A percentile compares a stretch with the other conserved stretches of the same genome.
Evolutionary conservation across 2,888 invertebrate genomes (phyloP).

Genomic region (Nycteola revayana): DNA sequence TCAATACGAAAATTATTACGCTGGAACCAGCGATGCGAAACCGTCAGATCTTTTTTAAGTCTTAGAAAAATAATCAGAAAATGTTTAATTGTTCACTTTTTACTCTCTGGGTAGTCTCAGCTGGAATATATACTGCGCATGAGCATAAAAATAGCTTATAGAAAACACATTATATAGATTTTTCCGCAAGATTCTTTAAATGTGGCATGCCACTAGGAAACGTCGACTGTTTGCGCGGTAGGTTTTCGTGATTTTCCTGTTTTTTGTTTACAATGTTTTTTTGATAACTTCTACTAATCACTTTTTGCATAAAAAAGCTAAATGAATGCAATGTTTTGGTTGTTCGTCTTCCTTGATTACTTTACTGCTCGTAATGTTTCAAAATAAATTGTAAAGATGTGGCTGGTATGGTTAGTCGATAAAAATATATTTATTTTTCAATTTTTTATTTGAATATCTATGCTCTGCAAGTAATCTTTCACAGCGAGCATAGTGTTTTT

Average conservation of each 20-base stretch:
- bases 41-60: constrained; percentile 54
- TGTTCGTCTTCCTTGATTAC: too few species aligned
- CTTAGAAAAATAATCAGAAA: constrained; percentile 58
- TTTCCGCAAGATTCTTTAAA: constrained; percentile 24
- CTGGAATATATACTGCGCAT: constrained; percentile 36
- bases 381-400: too few species aligned
- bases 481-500: too few species aligned
- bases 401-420: too few species aligned
- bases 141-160: constrained; percentile 54
- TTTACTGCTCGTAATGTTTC: too few species aligned
- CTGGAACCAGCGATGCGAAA: constrained; percentile 33
- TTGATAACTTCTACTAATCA: too few species aligned
- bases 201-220: constrained; percentile 15
- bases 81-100: constrained; percentile 62
- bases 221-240: constrained; percentile 12
- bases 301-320: too few species aligned
- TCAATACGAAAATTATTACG: constrained; percentile 11
- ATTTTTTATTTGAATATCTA: too few species aligned
- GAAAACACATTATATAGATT: constrained; percentile 37
- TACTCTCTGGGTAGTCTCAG: constrained; percentile 55
- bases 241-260: constrained; percentile 26
- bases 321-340: too few species aligned
- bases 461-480: too few species aligned
- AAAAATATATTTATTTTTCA: too few species aligned
- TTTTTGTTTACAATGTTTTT: constrained; percentile 10